phyloP scores from a whole-genome alignment of 2,888 invertebrate genomes.

The Epinotia brunnichana region DNA sequence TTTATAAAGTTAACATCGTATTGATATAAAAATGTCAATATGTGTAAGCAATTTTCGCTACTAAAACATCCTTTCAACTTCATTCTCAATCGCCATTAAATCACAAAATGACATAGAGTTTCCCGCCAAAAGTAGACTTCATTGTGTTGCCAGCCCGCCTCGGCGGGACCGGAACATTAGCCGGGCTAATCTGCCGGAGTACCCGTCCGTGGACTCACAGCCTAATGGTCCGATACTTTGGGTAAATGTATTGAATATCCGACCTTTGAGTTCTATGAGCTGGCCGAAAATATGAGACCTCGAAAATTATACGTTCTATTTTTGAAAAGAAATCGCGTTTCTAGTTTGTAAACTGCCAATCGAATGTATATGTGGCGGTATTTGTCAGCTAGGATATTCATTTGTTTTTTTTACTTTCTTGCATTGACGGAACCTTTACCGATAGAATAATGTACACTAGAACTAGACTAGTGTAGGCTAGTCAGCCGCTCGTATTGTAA shows the following conservation, averaged over 20 bases:
- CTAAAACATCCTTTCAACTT: conserved; percentile 21
- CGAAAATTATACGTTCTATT: conserved; percentile 27
- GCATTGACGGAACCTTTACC: no score
- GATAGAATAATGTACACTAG: no score
- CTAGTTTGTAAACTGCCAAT: conserved; percentile 21
- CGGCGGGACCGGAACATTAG: conserved; percentile 64
- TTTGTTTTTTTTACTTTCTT: background rate
- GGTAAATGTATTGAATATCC: conserved; percentile 36
- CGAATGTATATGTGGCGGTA: background rate
- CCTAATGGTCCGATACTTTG: conserved; percentile 37
- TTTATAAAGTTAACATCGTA: background rate
- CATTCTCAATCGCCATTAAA: conserved; percentile 57
- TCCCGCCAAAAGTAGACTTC: conserved; percentile 52
- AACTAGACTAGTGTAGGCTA: no score
- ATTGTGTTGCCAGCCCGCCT: conserved; percentile 54
- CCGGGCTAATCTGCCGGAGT: conserved; percentile 70
- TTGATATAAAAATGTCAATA: background rate
- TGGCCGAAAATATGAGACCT: conserved; percentile 53
- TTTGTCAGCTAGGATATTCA: background rate
- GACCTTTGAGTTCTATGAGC: conserved; percentile 51
- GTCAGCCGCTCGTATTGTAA: no score
- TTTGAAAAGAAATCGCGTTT: conserved; percentile 33
- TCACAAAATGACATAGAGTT: conserved; percentile 60
- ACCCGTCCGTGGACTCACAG: background rate
- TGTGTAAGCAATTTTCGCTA: background rate